A percentile compares a stretch with the other conserved stretches of the same genome.
phyloP scores from a whole-genome alignment of 2,888 invertebrate genomes.

The Lasioglossum pauxillum region DNA sequence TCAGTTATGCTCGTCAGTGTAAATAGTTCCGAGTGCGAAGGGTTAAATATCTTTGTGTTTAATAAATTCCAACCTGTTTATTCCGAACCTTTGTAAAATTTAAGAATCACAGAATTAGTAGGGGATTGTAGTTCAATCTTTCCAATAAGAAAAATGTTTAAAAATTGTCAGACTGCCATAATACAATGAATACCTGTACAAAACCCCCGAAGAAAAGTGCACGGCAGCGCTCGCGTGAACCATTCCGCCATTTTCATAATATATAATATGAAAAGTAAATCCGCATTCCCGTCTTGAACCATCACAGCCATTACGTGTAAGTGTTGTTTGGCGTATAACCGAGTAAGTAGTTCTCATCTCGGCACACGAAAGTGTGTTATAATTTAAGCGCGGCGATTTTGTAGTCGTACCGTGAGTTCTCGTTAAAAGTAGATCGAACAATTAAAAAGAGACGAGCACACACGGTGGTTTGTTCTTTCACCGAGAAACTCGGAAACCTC shows the following conservation, averaged over 20 bases:
- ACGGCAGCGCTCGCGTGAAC: accelerated
- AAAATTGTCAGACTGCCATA: not conserved
- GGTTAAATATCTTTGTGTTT: too few species aligned
- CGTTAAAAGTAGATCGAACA: conserved; percentile 2
- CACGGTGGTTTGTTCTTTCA: not conserved
- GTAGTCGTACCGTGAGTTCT: not conserved
- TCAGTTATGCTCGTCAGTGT: too few species aligned
- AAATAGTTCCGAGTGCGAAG: too few species aligned
- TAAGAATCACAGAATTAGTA: not conserved
- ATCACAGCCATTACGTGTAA: not conserved
- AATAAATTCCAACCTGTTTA: too few species aligned
- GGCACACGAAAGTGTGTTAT: not conserved
- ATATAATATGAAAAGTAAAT: not conserved
- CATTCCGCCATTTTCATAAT: not conserved
- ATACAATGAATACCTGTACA: not conserved
- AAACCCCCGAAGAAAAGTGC: not conserved
- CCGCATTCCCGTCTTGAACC: not conserved
- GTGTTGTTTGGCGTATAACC: not conserved
- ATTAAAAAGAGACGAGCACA: conserved; percentile 1
- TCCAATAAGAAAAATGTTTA: not conserved
- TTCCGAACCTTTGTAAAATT: too few species aligned
- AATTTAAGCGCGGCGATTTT: not conserved
- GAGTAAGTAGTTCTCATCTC: not conserved
- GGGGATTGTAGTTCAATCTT: too few species aligned
- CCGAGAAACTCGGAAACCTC: not conserved